Conservation (phyloP, 2,888 invertebrate genomes). For the Diaphora mendica region DNA sequence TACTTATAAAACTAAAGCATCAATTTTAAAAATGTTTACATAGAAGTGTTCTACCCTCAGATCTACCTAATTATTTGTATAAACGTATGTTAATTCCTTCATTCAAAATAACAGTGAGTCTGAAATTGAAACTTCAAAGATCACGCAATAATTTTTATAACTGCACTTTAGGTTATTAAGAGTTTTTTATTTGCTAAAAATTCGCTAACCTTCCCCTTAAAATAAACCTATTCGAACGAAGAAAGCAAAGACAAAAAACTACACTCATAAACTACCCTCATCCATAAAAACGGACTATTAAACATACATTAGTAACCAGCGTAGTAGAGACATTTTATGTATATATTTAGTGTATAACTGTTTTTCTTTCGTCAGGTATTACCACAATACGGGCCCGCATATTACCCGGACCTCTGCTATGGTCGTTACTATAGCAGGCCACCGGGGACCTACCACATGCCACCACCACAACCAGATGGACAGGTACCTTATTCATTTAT, state of each 20-base stretch:
- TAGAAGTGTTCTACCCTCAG: background rate
- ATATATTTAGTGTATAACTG: background rate
- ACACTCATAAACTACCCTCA: background rate
- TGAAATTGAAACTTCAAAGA: background rate
- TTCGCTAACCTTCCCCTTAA: background rate
- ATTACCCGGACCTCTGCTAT: slow-evolving; percentile 82
- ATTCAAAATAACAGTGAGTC: background rate
- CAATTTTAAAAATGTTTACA: background rate
- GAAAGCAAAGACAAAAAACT: background rate
- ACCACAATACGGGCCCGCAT: slow-evolving; percentile 79
- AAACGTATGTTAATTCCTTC: no score
- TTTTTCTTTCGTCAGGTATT: slow-evolving; percentile 65
- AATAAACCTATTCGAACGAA: background rate
- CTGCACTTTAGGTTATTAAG: background rate
- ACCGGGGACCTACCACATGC: slow-evolving; percentile 84
- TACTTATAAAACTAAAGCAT: background rate
- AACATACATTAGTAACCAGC: background rate
- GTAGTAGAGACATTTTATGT: background rate
- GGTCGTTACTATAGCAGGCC: slow-evolving; percentile 75
- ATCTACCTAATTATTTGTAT: no score
- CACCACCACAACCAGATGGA: slow-evolving; percentile 80
- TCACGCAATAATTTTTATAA: background rate
- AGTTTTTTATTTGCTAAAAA: background rate
- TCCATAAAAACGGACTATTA: background rate
- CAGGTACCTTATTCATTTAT: slow-evolving; percentile 64